phyloP scores from a whole-genome alignment of 2,113 vertebrate species.

The Rhadina sibilatrix region DNA sequence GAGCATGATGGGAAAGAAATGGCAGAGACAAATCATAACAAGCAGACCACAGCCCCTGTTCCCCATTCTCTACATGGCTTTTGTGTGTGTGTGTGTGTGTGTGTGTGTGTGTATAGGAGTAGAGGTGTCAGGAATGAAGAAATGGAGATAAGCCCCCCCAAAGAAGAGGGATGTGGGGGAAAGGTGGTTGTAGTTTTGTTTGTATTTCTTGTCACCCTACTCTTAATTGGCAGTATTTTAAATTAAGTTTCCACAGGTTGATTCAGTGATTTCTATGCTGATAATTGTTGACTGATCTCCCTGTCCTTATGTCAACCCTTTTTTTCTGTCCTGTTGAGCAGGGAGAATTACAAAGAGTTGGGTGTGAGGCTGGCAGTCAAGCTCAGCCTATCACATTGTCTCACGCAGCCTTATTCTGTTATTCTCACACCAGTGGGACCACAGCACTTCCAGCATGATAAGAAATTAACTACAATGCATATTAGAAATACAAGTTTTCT shows the following conservation, averaged over 20 bases:
- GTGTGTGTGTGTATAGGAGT: not conserved
- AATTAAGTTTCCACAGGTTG: not conserved
- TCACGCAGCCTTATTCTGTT: not conserved
- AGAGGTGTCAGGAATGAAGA: not conserved
- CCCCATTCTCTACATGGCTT: not conserved
- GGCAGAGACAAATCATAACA: rapidly evolving
- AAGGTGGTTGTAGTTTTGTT: not conserved
- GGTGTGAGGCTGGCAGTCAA: not conserved
- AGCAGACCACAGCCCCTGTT: not conserved
- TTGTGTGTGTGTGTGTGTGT: not conserved
- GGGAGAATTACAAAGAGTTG: not conserved
- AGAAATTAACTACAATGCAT: not conserved
- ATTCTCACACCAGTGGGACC: not conserved
- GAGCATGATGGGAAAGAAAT: not conserved
- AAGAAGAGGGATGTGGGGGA: rapidly evolving
- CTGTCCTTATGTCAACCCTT: not conserved
- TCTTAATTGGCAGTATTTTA: not conserved
- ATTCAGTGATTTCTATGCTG: not conserved
- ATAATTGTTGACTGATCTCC: not conserved
- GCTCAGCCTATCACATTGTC: not conserved
- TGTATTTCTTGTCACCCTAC: not conserved
- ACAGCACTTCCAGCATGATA: not conserved
- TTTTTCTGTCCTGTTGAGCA: not conserved
- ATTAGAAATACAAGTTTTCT: not conserved
- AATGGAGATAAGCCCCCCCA: not conserved